Conservation (phyloP, 2,888 invertebrate species). For the Trachelus tabidus region DNA sequence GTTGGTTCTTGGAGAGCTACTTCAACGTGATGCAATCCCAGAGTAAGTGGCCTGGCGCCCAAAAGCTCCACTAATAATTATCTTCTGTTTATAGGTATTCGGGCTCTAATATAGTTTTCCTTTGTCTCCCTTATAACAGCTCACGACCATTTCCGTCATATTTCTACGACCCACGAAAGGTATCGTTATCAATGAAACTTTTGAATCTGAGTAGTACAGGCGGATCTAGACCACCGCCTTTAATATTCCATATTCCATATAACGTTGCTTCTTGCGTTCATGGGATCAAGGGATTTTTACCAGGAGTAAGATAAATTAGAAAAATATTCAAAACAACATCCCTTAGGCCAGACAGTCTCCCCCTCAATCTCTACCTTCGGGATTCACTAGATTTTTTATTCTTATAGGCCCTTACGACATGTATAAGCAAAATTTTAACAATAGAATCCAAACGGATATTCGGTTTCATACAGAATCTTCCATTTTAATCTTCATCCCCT, state of each 20-base stretch:
- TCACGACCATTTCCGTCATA: neutral
- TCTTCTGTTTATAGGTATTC: neutral
- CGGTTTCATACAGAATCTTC: neutral
- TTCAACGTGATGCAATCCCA: neutral
- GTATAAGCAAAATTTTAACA: neutral
- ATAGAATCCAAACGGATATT: neutral
- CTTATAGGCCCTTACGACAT: neutral
- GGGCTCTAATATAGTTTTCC: neutral
- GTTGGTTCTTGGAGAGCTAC: neutral
- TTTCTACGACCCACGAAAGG: neutral
- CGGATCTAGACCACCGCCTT: neutral
- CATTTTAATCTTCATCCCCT: neutral
- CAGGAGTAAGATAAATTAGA: constrained; percentile 21
- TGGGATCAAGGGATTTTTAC: constrained; percentile 18
- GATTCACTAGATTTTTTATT: neutral
- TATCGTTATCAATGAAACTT: neutral
- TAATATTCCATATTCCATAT: neutral
- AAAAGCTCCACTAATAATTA: constrained; percentile 1
- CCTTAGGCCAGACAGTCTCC: neutral
- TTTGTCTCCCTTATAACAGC: neutral
- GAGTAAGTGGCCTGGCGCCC: neutral
- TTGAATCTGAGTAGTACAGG: neutral
- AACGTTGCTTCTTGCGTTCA: neutral
- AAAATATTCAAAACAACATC: constrained; percentile 20
- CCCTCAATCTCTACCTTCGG: neutral